Percentiles rank a stretch among this genome's conserved stretches.
Conservation (phyloP, 2,113 vertebrate species). For the Malaclemys terrapin region DNA sequence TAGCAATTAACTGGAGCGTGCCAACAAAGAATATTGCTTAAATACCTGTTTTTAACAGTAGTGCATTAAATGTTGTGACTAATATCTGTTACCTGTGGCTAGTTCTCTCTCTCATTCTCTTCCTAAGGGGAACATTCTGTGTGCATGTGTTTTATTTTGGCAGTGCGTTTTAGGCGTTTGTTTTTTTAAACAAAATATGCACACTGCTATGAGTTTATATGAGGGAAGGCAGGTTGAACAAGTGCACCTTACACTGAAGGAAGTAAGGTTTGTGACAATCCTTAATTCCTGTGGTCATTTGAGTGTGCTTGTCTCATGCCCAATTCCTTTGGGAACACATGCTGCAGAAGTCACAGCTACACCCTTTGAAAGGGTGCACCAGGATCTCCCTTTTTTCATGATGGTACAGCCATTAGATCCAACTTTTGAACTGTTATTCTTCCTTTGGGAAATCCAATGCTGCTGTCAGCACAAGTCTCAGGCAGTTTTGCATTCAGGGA, state of each 20-base stretch:
- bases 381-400: neutral
- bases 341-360: neutral
- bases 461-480: neutral
- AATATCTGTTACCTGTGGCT: neutral
- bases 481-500: neutral
- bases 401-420: neutral
- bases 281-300: neutral
- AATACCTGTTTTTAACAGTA: constrained; percentile 7
- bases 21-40: constrained; percentile 25
- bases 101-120: neutral
- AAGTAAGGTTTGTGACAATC: neutral
- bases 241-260: neutral
- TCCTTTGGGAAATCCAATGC: neutral
- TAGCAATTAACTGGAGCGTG: constrained; percentile 12
- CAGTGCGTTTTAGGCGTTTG: neutral
- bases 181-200: neutral
- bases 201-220: neutral
- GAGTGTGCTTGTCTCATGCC: neutral
- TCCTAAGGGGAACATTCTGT: neutral
- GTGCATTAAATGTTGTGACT: neutral
- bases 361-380: neutral
- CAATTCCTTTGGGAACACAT: fast-evolving
- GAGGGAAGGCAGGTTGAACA: neutral
- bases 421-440: neutral
- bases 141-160: constrained; percentile 12